Percentiles rank a stretch among this genome's conserved stretches.
Evolutionary conservation across 1,140 invertebrate species (phyloP).

Genomic region (Calliopsis andreniformis): DNA sequence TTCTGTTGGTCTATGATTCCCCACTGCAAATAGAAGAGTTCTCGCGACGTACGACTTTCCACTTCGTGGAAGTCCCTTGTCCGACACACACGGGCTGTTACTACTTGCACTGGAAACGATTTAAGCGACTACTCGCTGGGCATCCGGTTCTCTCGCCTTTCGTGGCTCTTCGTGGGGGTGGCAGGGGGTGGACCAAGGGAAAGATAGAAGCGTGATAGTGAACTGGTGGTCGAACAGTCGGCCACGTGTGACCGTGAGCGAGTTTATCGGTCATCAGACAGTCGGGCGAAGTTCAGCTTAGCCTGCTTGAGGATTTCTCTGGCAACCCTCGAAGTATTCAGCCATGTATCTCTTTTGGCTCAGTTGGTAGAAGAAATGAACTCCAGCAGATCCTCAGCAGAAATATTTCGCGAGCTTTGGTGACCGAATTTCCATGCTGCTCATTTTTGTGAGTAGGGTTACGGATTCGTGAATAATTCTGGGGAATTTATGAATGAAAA

Average conservation of each 20-base stretch:
- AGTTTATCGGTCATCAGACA: not conserved
- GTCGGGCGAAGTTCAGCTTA: not conserved
- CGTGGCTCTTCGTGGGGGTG: not conserved
- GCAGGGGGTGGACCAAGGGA: too few relatives aligned
- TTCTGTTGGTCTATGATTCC: conserved; percentile 1
- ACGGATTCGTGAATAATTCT: too few relatives aligned
- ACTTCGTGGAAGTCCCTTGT: conserved; percentile 25
- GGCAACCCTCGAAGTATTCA: not conserved
- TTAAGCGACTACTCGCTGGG: conserved; percentile 8
- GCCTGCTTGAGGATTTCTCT: not conserved
- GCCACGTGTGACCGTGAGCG: not conserved
- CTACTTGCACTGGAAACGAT: conserved; percentile 33
- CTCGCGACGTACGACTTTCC: conserved; percentile 28
- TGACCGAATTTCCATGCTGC: too few relatives aligned
- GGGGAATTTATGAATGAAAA: too few relatives aligned
- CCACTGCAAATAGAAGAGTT: conserved; percentile 32
- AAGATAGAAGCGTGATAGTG: not conserved
- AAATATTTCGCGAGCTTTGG: not conserved
- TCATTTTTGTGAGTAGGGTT: too few relatives aligned
- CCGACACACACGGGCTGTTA: conserved; percentile 23
- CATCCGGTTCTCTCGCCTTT: not conserved
- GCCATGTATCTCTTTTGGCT: not conserved
- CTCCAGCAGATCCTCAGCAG: not conserved
- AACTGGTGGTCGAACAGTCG: not conserved
- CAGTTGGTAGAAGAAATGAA: not conserved